Evolutionary conservation across 2,113 vertebrate species (phyloP).

Genomic region (Hippocampus abdominalis): DNA sequence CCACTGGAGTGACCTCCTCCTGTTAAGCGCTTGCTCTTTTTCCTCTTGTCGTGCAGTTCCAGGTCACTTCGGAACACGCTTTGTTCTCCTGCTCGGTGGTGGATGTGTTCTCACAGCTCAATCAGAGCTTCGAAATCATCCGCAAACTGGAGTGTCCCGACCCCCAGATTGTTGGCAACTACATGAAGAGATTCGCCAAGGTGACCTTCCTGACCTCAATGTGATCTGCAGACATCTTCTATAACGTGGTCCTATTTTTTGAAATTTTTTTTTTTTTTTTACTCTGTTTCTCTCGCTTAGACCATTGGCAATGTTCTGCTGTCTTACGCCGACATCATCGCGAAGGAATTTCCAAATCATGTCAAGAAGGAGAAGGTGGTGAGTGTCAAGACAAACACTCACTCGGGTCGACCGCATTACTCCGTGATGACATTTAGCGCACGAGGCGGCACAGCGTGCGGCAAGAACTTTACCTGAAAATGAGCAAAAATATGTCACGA

Average conservation of each 20-base stretch:
- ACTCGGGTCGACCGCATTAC: no score
- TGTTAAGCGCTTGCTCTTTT: conserved; percentile 11
- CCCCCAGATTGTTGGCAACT: conserved; percentile 93
- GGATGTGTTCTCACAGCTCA: conserved; percentile 97
- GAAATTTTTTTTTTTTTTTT: background rate
- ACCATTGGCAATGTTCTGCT: conserved; percentile 95
- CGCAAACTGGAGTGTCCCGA: conserved; percentile 95
- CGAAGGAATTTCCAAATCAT: conserved; percentile 89
- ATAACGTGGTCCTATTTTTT: no score
- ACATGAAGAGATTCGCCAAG: conserved; percentile 97
- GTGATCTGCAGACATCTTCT: background rate
- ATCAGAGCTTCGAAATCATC: conserved; percentile 99
- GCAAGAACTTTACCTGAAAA: no score
- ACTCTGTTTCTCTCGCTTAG: conserved; percentile 58
- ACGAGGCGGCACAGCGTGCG: background rate
- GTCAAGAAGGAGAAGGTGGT: conserved; percentile 96
- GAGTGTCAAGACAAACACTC: conserved; percentile 8
- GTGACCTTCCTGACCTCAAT: conserved; percentile 58
- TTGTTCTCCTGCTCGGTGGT: conserved; percentile 98
- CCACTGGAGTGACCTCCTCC: background rate
- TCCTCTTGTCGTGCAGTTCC: conserved; percentile 77
- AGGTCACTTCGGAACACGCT: conserved; percentile 92
- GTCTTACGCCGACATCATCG: conserved; percentile 92
- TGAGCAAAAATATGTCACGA: no score
- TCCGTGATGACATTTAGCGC: no score